phyloP scores from a whole-genome alignment of 2,113 vertebrate species.

The Oxyruncus cristatus region DNA sequence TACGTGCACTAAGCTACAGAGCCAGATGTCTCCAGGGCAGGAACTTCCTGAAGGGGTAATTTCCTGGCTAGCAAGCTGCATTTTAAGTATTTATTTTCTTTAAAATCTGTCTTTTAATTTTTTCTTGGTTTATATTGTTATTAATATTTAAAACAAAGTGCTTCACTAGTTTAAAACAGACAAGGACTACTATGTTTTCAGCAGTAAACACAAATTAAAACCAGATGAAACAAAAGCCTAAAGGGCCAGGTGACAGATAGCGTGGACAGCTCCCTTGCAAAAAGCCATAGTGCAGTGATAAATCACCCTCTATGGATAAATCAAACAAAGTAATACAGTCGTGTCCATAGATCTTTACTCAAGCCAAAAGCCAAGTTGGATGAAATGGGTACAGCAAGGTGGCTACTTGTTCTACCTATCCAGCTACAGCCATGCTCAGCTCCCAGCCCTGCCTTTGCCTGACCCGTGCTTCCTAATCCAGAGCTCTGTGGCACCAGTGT shows the following conservation, averaged over 20 bases:
- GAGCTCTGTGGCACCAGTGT: background rate
- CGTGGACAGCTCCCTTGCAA: background rate
- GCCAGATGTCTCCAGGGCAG: background rate
- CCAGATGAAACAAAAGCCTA: background rate
- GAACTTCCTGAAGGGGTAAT: background rate
- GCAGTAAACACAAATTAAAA: background rate
- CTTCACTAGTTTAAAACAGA: background rate
- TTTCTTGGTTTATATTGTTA: background rate
- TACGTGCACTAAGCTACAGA: background rate
- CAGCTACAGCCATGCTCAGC: background rate
- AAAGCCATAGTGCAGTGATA: background rate
- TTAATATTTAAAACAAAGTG: background rate
- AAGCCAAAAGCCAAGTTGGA: background rate
- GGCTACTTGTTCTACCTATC: background rate
- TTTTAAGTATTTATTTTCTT: background rate
- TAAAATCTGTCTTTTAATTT: background rate
- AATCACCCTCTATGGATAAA: background rate
- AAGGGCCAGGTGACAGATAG: background rate
- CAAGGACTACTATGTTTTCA: background rate
- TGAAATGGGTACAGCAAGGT: background rate
- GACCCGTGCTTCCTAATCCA: background rate
- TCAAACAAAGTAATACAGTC: background rate
- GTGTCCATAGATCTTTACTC: background rate
- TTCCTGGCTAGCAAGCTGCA: background rate
- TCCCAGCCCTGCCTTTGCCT: background rate